Base-by-base conservation (phyloP, 1,140 invertebrate genomes). In the Drosophila orosa region DNA sequence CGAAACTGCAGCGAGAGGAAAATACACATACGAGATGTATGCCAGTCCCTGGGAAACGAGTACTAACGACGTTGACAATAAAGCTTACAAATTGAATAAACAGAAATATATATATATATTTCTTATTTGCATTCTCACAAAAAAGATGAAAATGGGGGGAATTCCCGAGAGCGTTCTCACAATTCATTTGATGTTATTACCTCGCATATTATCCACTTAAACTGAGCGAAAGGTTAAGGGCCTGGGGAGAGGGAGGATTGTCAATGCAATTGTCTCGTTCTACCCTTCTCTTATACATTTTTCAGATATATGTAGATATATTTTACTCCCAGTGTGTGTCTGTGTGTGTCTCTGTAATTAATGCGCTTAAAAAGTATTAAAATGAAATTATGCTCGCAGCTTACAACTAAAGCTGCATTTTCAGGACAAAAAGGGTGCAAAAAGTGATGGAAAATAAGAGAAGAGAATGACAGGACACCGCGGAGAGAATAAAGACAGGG, bases 331-430 rank as follows among this genome's bases (percentile, higher is more conserved):
- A 12, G 2, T 31, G 24, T 37, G 3, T 31, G 24, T 37, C 2
- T 31, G 9, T 56, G 17, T 35, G 29, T 69, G 22, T 47, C 35
- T 60, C 15, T 61, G 45, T 57, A 78, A 78, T 78, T 77, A 78
- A 78, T 78, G 74, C 74, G 74, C 74, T 78, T 71, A 78, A 68
- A 77, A 77, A 77, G 73, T 76, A 76, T 76, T 76, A 67, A 76
- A 67, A 76, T 76, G 54, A 55, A 59, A 76, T 76, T 76, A 76
- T 76, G 73, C 61, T 76, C 55, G 48, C 61, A 67, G 73, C 73
- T 76, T 76, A 76, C 73, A 76, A 67, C 54, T 39, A 48, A 76
- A 76, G 71, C 60, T 65, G 71, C 59, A 73, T 25, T 35, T 25
- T 24, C n/a, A 27, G 24, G 27, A 69, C 24, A 52, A 45, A 33